A percentile compares a stretch with the other conserved stretches of the same genome.
These are phyloP conservation scores for Nephrotoma guestfalica DNA, from an alignment of 2,888 invertebrate genomes.

Conservation along the genomic window DNA sequence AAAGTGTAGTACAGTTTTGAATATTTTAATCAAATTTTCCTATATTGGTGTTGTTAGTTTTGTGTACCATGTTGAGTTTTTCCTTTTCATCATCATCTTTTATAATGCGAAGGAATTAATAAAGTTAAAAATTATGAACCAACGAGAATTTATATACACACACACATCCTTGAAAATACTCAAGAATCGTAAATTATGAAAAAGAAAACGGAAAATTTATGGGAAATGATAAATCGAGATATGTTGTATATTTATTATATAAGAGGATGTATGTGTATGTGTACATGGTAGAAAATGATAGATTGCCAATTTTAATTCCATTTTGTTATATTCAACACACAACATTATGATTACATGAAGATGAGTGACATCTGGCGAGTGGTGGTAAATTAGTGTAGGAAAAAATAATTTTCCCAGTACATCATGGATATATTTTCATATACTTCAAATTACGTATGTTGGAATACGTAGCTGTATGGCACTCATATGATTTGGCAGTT, in stretches of 20 bases:
- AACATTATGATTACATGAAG: not conserved
- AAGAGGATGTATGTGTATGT: not conserved
- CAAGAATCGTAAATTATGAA: not conserved
- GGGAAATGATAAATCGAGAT: not conserved
- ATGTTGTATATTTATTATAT: not conserved
- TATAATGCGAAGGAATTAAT: not conserved
- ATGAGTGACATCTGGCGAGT: not conserved
- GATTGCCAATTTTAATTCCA: not conserved
- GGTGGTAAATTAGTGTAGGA: not conserved
- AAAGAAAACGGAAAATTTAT: not conserved
- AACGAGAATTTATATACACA: not conserved
- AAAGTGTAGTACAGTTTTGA: not conserved
- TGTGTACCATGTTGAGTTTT: not conserved
- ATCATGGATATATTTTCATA: too few relatives aligned
- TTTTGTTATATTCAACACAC: not conserved
- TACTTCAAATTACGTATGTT: too few relatives aligned
- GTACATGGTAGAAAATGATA: not conserved
- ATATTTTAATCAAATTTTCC: not conserved
- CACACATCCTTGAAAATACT: not conserved
- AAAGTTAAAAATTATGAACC: not conserved
- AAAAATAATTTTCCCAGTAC: not conserved
- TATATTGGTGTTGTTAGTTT: not conserved
- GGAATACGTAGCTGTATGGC: too few relatives aligned
- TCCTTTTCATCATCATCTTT: not conserved
- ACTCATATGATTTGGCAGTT: too few relatives aligned